A percentile compares a stretch with the other conserved stretches of the same genome.
phyloP scores from a whole-genome alignment of 1,140 invertebrate genomes.

The Helicoverpa armigera region DNA sequence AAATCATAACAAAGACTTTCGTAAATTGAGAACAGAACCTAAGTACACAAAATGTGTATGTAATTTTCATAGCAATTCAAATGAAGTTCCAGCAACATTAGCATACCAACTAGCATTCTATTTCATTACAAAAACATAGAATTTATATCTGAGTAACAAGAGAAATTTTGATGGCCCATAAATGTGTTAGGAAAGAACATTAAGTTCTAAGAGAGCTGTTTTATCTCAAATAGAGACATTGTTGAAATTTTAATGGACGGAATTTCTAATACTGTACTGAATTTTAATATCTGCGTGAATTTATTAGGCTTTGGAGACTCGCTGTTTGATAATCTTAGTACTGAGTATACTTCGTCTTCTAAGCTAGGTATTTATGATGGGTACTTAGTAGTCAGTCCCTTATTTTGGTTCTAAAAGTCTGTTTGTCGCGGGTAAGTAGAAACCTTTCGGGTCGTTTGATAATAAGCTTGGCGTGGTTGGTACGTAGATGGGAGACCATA shows the following conservation, averaged over 20 bases:
- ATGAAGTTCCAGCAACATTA: not conserved
- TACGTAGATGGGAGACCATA: too few species aligned
- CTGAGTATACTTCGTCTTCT: too few species aligned
- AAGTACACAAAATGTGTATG: too few species aligned
- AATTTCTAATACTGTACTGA: slow-evolving; percentile 36
- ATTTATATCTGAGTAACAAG: not conserved
- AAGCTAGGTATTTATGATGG: too few species aligned
- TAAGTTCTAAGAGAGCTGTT: slow-evolving; percentile 15
- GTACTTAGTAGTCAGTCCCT: too few species aligned
- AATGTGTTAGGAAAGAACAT: slow-evolving; percentile 28
- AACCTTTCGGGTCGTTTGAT: too few species aligned
- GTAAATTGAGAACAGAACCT: not conserved
- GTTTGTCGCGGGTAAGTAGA: too few species aligned
- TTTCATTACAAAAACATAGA: slow-evolving; percentile 23
- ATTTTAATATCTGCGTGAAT: slow-evolving; percentile 26
- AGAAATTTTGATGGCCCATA: slow-evolving; percentile 27
- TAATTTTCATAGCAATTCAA: too few species aligned
- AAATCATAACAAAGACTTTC: too few species aligned
- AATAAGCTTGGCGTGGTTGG: too few species aligned
- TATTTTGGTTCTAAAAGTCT: too few species aligned
- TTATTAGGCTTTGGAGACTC: not conserved
- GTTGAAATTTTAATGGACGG: slow-evolving; percentile 35
- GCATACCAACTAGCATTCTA: not conserved
- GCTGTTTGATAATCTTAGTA: too few species aligned
- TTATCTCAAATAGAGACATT: slow-evolving; percentile 20